A percentile compares a stretch with the other conserved stretches of the same genome.
Conservation (phyloP, 2,888 invertebrate species). For the Caenorhabditis sp. region DNA sequence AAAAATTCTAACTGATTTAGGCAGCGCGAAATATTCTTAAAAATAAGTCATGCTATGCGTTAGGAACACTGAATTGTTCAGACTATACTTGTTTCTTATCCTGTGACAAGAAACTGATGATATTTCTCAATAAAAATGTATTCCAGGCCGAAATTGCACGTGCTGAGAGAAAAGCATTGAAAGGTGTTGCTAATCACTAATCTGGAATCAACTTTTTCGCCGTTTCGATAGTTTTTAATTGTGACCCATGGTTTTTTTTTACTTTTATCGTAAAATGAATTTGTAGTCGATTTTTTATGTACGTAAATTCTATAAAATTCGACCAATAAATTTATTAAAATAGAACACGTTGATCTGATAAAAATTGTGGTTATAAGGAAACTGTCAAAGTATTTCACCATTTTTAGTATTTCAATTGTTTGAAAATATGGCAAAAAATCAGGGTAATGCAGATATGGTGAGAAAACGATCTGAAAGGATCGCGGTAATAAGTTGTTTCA, state of each 20-base stretch:
- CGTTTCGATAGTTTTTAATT: background rate
- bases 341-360: background rate
- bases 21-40: too few species aligned
- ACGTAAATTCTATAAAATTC: background rate
- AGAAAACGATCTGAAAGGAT: background rate
- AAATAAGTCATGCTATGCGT: too few species aligned
- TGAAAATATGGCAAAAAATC: background rate
- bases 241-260: background rate
- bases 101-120: too few species aligned
- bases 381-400: background rate
- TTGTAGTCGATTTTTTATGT: background rate
- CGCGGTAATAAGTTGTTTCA: background rate
- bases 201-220: background rate
- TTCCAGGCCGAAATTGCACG: constrained; percentile 44
- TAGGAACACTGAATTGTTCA: too few species aligned
- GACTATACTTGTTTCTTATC: too few species aligned
- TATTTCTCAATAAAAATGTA: too few species aligned
- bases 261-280: background rate
- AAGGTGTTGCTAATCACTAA: constrained; percentile 28
- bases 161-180: constrained; percentile 39
- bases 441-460: background rate
- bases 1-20: too few species aligned
- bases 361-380: background rate
- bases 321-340: background rate
- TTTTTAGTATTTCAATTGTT: background rate